Evolutionary conservation across 2,113 vertebrate genomes (phyloP).

Genomic region (Rhinopomastus cyanomelas): DNA sequence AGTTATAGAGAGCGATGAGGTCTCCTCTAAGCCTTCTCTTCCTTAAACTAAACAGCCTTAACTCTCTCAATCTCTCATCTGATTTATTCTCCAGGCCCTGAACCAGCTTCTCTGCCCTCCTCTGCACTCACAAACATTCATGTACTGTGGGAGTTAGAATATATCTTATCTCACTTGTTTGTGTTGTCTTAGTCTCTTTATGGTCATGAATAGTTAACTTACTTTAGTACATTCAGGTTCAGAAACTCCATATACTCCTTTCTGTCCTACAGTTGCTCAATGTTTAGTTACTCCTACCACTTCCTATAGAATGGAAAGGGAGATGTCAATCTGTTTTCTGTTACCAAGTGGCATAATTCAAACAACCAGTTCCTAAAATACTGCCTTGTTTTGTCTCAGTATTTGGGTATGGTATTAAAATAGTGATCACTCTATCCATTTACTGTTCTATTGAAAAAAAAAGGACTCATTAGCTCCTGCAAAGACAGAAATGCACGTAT

Average conservation of each 20-base stretch:
- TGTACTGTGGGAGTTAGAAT: too few species aligned
- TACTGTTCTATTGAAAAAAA: not conserved
- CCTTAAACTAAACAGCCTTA: too few species aligned
- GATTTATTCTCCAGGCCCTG: too few species aligned
- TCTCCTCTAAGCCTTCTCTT: too few species aligned
- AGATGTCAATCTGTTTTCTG: not conserved
- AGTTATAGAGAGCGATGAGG: too few species aligned
- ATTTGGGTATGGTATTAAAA: not conserved
- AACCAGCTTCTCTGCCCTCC: too few species aligned
- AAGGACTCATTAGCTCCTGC: not conserved
- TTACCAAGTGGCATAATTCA: not conserved
- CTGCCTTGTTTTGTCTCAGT: not conserved
- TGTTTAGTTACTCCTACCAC: not conserved
- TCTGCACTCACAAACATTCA: too few species aligned
- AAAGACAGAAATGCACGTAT: not conserved
- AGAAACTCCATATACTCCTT: not conserved
- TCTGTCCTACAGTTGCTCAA: not conserved
- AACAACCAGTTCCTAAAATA: not conserved
- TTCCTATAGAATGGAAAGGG: not conserved
- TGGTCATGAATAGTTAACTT: not conserved
- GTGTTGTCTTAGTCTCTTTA: not conserved
- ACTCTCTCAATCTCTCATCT: too few species aligned
- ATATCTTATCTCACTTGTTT: not conserved
- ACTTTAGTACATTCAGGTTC: not conserved
- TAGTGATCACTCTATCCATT: not conserved